phyloP scores from a whole-genome alignment of 2,797 vertebrate species.

The Amphiprion clarkii region DNA sequence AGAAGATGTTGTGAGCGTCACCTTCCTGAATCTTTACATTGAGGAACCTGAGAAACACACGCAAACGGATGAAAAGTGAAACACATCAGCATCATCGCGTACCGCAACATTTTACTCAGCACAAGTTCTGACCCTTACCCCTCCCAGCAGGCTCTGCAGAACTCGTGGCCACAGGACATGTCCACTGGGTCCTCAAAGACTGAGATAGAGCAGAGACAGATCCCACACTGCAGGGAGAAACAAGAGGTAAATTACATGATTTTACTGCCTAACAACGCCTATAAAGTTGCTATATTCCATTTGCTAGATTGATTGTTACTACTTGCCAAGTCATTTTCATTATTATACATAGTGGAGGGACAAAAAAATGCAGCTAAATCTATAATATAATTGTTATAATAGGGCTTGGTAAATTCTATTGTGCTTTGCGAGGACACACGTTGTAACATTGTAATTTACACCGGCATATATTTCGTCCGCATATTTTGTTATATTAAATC shows the following conservation, averaged over 20 bases:
- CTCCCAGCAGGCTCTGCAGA: slow-evolving; percentile 98
- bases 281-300: not conserved
- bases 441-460: not conserved
- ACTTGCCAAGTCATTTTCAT: not conserved
- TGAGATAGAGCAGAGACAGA: slow-evolving; percentile 98
- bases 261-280: not conserved
- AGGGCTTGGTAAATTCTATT: not conserved
- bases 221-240: slow-evolving; percentile 91
- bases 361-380: not conserved
- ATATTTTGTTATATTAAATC: not conserved
- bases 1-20: slow-evolving; percentile 99
- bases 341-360: not conserved
- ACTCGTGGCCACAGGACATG: slow-evolving; percentile 97
- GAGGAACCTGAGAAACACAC: slow-evolving; percentile 89
- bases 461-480: not conserved
- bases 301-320: too few species aligned
- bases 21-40: slow-evolving; percentile 99
- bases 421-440: not conserved
- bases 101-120: not conserved
- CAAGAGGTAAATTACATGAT: slow-evolving; percentile 14
- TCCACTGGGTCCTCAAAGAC: slow-evolving; percentile 98
- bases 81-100: not conserved
- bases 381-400: not conserved
- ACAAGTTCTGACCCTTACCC: slow-evolving; percentile 83
- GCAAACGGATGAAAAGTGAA: not conserved